Conservation (phyloP, 2,113 vertebrate species). For the Trachemys scripta region DNA sequence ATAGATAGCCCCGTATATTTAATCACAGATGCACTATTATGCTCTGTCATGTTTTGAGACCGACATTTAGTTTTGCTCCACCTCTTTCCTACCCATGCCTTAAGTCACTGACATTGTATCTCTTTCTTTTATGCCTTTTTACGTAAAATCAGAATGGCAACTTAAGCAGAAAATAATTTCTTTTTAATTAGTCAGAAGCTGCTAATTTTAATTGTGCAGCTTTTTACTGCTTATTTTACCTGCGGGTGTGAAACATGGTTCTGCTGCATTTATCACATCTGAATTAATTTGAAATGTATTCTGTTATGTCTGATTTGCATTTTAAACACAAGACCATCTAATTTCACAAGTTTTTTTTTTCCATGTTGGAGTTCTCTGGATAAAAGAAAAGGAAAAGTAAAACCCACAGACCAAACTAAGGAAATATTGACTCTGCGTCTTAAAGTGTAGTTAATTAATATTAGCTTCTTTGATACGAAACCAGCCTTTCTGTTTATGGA, state of each 20-base stretch:
- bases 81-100: background rate
- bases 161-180: constrained; percentile 57
- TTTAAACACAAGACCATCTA: constrained; percentile 28
- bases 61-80: background rate
- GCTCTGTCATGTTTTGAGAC: background rate
- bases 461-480: background rate
- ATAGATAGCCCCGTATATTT: background rate
- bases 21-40: background rate
- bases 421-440: background rate
- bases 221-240: constrained; percentile 57
- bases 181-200: constrained; percentile 46
- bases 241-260: constrained; percentile 10
- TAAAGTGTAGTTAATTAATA: background rate
- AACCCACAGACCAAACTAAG: background rate
- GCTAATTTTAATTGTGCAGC: constrained; percentile 54
- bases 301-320: constrained; percentile 17
- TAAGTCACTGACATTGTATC: background rate
- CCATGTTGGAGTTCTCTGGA: background rate
- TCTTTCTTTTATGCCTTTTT: constrained; percentile 6
- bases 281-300: constrained; percentile 26
- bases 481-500: background rate
- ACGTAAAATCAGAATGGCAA: background rate
- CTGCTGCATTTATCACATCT: constrained; percentile 19
- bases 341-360: background rate
- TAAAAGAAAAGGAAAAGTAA: background rate